Evolutionary conservation across 1,140 invertebrate species (phyloP), one percentile per base, ranked within the genome.

Genomic region (Drosophila mojavensis): DNA sequence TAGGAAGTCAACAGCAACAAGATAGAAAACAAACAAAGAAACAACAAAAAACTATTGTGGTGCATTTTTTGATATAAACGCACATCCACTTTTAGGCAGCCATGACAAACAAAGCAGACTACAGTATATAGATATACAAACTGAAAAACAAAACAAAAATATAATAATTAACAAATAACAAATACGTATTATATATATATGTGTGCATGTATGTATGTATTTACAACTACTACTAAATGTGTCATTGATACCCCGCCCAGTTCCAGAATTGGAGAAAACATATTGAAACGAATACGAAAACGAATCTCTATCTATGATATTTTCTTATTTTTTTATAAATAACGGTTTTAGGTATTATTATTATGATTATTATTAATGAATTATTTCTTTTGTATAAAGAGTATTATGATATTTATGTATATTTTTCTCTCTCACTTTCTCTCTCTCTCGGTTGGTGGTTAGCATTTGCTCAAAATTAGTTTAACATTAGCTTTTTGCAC

Each of bases 381-480:
- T 65, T 45, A 10, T 47, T 20, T 55, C 43, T 48, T 20, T 24
- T 75, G 45, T 70, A 59, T 70, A 75, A 58, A 61, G 30, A 55
- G 71, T 63, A 56, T 59, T 75, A 58, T 51, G 28, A 45, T 59
- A 69, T 50, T 15, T 30, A 50, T 65, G 20, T 66, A 53, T 15
- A 58, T 47, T 6, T 75, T 15, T 39, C 28, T 51, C 50, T 33
- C 6, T 33, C 30, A 4, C 30, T 33, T 9, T 45, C 39, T 41
- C 41, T 60, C 20, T 45, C 36, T 68, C 51, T 69, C 28, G 71
- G 71, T 88, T 81, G 84, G 67, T 84, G 83, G 80, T 75, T 72
- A 71, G 83, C 74, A 89, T 80, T 78, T 84, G 84, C 84, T 88
- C 84, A 88, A 39, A 89, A 79, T 75, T 77, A 86, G 79, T 85